Evolutionary conservation across 2,888 invertebrate genomes (phyloP), one percentile per base, ranked within the genome.

Genomic region (Coecobrya sp.): DNA sequence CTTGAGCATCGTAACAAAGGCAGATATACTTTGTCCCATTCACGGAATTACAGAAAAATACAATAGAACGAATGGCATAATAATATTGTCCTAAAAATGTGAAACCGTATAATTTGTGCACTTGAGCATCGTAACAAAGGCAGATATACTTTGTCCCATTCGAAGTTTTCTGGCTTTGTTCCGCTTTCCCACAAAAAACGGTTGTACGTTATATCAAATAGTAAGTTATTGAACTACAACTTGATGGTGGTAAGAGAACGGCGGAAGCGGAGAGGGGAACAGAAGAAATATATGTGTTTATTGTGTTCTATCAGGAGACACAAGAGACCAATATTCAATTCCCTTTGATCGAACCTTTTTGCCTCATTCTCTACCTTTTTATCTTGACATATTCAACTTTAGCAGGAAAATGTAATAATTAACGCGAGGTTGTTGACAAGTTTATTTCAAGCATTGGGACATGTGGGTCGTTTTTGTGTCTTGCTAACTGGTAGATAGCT

Each of bases 311-410:
- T 84, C 82, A 55, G 27, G 5, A 22, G 70, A 30, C 90, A 86
- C 86, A 45, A 91, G 90, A 91, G 90, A 86, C 90, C 90, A 91
- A 91, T 91, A 91, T 91, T 86, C 86, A 85, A 76, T 91, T 91
- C 90, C 86, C 90, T 86, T 86, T 91, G 90, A 91, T 86, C 85
- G 65, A 86, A 79, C 90, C 49, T n/a, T 65, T 59, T 68, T 79
- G 13, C 52, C 55, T 19, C 62, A 2, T 42, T 82, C n/a, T 5
- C 19, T 59, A 55, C 27, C 55, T 36, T 82, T 52, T 70, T 82
- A 49, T 62, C 68, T 88, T 81, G 52, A 88, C 76, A 65, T 65
- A 30, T 59, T 27, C 25, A 85, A 59, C 30, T 59, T 73, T 30
- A 19, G 10, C 49, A 2, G 70, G 30, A 36, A 70, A 70, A 30